Evolutionary conservation across 2,113 vertebrate genomes (phyloP), one percentile per base, ranked within the genome.

Genomic region (Chaenocephalus aceratus): DNA sequence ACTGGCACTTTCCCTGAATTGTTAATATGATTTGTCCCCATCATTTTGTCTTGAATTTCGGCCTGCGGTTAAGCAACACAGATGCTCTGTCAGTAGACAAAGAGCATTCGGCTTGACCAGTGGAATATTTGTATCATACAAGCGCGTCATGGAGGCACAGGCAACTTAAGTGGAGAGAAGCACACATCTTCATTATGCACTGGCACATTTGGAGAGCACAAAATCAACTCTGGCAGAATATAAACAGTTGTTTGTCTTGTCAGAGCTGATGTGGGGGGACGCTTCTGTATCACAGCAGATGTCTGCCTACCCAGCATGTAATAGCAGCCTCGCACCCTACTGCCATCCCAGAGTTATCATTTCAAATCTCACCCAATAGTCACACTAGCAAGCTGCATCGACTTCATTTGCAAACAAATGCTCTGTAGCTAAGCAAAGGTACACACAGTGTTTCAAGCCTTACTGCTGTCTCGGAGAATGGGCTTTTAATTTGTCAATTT

Each of bases 321-420:
- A 80, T 64, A 58, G 60, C 77, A 67, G 72, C 62, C 26, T 5
- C 26, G 64, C 72, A 54, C 44, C 84, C 72, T 9, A 23, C 66
- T 75, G 75, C 84, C 59, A 48, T 54, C 36, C 41, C 7, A 0
- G 44, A 74, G 77, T 75, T 76, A 77, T 59, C 71, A 84, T 71
- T 76, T 78, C 72, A 78, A 85, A 77, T 86, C 70, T 89, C 49
- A 54, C n/a, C 83, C 72, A 16, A 81, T 78, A 81, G 77, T 82
- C 73, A 75, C 82, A 77, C 75, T 11, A 77, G 51, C 52, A 59
- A 77, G 51, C 85, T 52, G 56, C 59, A 44, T 63, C 26, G 26
- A 13, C 78, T 58, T 70, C 5, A 83, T 79, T 61, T 74, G 63
- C 83, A 80, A 78, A 84, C 69, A 79, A 82, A 84, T 83, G 78